Base-by-base conservation (phyloP, 2,888 invertebrate species). In the Leptura quadrifasciata region DNA sequence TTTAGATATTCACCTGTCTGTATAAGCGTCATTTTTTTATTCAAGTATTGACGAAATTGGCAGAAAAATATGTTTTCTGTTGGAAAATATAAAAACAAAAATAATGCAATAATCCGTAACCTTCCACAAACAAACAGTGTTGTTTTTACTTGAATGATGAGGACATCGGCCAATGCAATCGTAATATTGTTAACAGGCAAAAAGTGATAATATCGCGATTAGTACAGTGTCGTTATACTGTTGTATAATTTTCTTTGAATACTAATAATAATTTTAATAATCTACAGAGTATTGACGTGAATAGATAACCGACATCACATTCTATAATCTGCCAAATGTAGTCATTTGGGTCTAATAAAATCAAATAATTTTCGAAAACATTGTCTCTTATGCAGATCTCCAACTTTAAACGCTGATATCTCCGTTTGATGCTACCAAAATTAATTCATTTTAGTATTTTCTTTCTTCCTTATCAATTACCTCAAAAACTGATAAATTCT, bases 131-230 rank as follows among this genome's bases (percentile, higher is more conserved):
- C 39, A 58, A 69, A 21, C 63, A 39, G 39, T 47, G 57, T 69
- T 69, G 58, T 69, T 69, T 69, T 69, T 58, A 69, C 5, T 35
- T 57, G 57, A 27, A 54, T 24, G n/a, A 52, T 27, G 58, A 18
- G 58, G 69, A 18, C 58, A 35, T 57, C 57, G 69, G 58, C 57
- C 31, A 69, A 39, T 69, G 58, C 69, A 69, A 69, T 57, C 68
- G 68, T 68, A 57, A 68, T 35, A 57, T 35, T 65, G 47, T 68
- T 68, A 52, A 68, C 57, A 68, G 57, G 55, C 57, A 68, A 68
- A 68, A 68, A 68, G 8, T 54, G 54, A 20, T 65, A 63, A 64
- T 47, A 64, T 21, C 10, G 17, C 54, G n/a, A 31, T 57, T 67
- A 68, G 15, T 31, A 18, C 63, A 39, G 20, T 39, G 35, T 63